Conservation (phyloP, 2,113 vertebrate species). For the Pluvianellus socialis region DNA sequence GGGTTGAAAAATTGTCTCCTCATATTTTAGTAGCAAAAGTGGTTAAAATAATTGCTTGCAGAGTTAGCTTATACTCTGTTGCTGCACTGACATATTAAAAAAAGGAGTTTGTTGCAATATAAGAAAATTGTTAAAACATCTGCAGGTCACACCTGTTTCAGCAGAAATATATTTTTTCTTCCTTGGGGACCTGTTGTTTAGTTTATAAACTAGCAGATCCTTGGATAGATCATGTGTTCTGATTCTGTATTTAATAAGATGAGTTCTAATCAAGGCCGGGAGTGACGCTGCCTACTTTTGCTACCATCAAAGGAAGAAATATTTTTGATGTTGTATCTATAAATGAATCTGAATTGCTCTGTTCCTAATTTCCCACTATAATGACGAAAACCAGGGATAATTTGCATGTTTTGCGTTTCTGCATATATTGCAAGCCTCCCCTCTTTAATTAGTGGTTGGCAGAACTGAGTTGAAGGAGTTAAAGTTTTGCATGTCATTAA, state of each 20-base stretch:
- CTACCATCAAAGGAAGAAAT: neutral
- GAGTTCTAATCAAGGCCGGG: neutral
- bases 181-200: neutral
- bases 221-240: neutral
- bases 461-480: neutral
- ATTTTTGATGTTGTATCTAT: constrained; percentile 16
- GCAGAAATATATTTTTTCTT: neutral
- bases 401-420: neutral
- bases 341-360: neutral
- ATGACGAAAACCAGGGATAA: neutral
- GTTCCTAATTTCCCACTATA: neutral
- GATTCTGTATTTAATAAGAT: neutral
- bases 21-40: neutral
- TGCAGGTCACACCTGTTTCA: neutral
- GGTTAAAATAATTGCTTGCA: neutral
- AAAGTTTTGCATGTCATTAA: neutral
- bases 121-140: neutral
- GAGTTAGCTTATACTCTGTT: neutral
- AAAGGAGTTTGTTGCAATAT: neutral
- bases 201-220: neutral
- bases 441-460: neutral
- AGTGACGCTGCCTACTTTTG: neutral
- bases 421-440: neutral
- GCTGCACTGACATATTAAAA: neutral
- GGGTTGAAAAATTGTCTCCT: neutral